These are phyloP conservation scores for Scortum barcoo DNA, from an alignment of 2,113 vertebrate species.

Conservation along the genomic window DNA sequence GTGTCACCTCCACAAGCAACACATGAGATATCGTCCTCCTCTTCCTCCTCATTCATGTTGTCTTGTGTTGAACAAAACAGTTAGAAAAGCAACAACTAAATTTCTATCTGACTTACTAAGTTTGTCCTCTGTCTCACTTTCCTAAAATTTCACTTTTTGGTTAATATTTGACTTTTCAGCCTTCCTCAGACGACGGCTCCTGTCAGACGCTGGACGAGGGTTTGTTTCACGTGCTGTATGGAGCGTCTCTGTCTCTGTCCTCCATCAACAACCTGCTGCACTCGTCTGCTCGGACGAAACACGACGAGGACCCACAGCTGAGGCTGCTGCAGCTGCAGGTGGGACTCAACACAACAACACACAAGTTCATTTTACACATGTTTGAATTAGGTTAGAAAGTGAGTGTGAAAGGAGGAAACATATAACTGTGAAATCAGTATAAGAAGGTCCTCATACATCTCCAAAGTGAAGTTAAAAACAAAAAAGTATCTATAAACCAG, in stretches of 20 bases:
- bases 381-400: no score
- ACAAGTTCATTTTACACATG: neutral
- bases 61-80: neutral
- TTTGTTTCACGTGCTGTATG: constrained; percentile 86
- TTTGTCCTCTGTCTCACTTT: neutral
- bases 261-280: constrained; percentile 83
- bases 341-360: neutral
- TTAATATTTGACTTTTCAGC: constrained; percentile 67
- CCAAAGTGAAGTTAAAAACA: no score
- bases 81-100: neutral
- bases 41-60: neutral
- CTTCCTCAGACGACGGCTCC: constrained; percentile 64
- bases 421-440: no score
- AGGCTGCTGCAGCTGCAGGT: constrained; percentile 80
- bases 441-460: no score
- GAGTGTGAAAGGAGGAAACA: no score
- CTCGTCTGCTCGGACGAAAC: constrained; percentile 59
- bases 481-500: no score
- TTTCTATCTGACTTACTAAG: neutral
- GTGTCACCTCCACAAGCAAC: no score
- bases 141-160: neutral
- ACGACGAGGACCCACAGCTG: constrained; percentile 72
- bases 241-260: constrained; percentile 84
- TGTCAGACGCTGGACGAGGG: constrained; percentile 83
- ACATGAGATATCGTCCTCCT: neutral